phyloP scores from a whole-genome alignment of 1,140 invertebrate species.

The Oreohelix idahoensis region DNA sequence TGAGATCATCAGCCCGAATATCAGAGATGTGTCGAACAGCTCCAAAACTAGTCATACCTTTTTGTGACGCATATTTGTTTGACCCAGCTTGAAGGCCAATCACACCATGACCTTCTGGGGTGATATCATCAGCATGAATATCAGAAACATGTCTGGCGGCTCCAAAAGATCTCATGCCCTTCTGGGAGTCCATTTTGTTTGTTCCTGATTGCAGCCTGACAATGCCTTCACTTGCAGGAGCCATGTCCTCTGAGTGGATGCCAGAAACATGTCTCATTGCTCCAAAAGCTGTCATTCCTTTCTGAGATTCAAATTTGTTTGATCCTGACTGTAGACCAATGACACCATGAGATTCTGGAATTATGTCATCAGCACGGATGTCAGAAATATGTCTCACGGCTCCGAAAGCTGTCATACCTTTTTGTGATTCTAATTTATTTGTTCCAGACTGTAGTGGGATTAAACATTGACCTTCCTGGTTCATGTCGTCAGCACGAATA shows the following conservation, averaged over 20 bases:
- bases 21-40: neutral
- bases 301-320: neutral
- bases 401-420: neutral
- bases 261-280: neutral
- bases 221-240: neutral
- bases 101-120: neutral
- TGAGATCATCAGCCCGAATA: neutral
- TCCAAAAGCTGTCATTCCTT: neutral
- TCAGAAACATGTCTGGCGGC: neutral
- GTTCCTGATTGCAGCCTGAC: neutral
- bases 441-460: neutral
- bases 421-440: neutral
- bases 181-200: neutral
- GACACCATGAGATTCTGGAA: neutral
- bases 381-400: neutral
- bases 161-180: neutral
- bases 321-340: conserved; percentile 3
- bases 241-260: neutral
- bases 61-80: neutral
- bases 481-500: neutral
- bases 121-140: neutral
- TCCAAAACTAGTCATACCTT: neutral
- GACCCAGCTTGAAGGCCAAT: neutral
- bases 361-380: neutral
- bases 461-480: neutral